Base-by-base conservation (phyloP, 2,113 vertebrate species). In the Corythornis cristatus region DNA sequence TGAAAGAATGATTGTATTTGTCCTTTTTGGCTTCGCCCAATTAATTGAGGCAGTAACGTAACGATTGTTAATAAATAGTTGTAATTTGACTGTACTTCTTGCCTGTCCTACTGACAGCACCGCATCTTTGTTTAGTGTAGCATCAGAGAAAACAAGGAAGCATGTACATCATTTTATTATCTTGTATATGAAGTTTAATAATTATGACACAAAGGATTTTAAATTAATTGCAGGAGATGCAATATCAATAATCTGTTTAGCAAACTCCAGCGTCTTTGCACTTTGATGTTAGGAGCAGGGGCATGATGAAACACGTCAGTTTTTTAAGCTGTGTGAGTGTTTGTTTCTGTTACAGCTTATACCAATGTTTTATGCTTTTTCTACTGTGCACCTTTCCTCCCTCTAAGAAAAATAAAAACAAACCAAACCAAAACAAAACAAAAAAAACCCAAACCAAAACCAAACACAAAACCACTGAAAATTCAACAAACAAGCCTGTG, bases 21-120 rank as follows among this genome's bases (percentile, higher is more conserved):
- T 95, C 97, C 96, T 95, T 92, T 96, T 92, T 93, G 89, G 96
- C 95, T 97, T 97, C 92, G 88, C 94, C 94, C 95, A 97, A 95
- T 96, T 97, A 96, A 96, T 94, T 95, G 94, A 58, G 96, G 93
- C 93, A 93, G 93, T 89, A 92, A 95, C 58, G 50, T 72, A 94
- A 96, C 17, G 54, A 96, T 83, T 94, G 92, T 84, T 95, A 87
- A 93, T 88, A 92, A 93, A 85, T 53, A 86, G 72, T 58, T 68
- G 79, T 96, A 91, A 92, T 92, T 90, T 95, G 56, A 92, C 78
- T 83, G 23, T 83, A 89, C 75, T 94, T 96, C 96, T 95, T 92
- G 72, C 87, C 89, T 79, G 88, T 96, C 95, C 94, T 94, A 40
- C 85, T 82, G 84, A 86, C 78, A 5, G 22, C 43, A 28, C 28